Base-by-base conservation (phyloP, 2,888 invertebrate genomes). In the Drosophila algonquin region DNA sequence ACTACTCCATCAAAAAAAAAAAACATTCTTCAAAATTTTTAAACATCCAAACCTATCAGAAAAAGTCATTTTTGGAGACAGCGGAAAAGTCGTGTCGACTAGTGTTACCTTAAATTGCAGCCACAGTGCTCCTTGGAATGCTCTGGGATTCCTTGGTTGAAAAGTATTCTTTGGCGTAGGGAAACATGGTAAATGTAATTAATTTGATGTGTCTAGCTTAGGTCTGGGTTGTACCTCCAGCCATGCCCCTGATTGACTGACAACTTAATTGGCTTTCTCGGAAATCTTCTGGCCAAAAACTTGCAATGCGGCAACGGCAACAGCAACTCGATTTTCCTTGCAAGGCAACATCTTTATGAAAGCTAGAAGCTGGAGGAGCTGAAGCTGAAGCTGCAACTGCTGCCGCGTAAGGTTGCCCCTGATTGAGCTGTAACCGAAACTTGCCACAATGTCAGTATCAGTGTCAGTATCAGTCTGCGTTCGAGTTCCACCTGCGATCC, bases 191-290 rank as follows among this genome's bases (percentile, higher is more conserved):
- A 45, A 72, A 44, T 50, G 57, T 87, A 87, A 82, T 82, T 82
- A 87, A 87, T 85, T 73, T 64, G 64, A 18, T 14, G 35, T 35
- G 35, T 35, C 35, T 57, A 57, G 35, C 21, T 12, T 21, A 53
- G 45, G 45, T 35, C 24, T 24, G 27, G 27, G 7, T 7, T 44
- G 65, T 27, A 67, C 63, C 52, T 72, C 56, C 64, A 63, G 67
- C 86, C 80, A 55, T 62, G 55, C 56, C 12, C 53, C 35, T 72
- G 82, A 87, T 73, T 90, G 90, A 90, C 88, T 89, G 90, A 90
- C 90, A 90, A 90, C 83, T 88, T 90, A 90, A 90, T 90, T 90
- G 86, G 86, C 83, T 89, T 90, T 81, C 84, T 86, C 76, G 77
- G 69, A 78, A 80, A 59, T 63, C 57, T 55, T 73, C 53, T 48